Evolutionary conservation across 2,797 vertebrate species (phyloP), one percentile per base, ranked within the genome.

Genomic region (Dallia pectoralis): DNA sequence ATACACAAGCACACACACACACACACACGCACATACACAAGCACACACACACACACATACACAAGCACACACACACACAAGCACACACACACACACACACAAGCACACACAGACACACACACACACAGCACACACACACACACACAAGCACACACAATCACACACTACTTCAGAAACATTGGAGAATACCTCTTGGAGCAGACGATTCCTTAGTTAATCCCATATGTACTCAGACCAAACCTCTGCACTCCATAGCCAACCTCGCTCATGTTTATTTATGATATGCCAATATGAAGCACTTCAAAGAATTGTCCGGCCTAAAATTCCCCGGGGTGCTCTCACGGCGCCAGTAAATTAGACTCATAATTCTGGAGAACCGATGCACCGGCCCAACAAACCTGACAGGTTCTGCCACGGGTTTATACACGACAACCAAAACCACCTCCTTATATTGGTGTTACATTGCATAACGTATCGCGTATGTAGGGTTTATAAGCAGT

Each of bases 261-360:
- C 77, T 33, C 66, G 44, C 75, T 87, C 29, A 88, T 89, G 80
- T 86, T 87, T 91, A 90, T 89, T 81, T 70, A 89, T 89, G 80
- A 86, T 79, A 75, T 76, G 73, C 70, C 77, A 73, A 87, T 81
- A 81, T 62, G 67, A 64, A 78, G 80, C 76, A 88, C 88, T 89
- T 91, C 89, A 89, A 91, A 90, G 88, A 79, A 78, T 69, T 72
- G 86, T 87, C 84, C 79, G 74, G 74, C 71, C 65, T 48, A 16
- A 63, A 69, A 75, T 74, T 51, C 77, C 82, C 82, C 0, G 63
- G 80, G 77, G 81, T 81, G 53, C 70, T 76, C 74, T 72, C 18
- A 51, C 77, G 67, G 66, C 19, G 7, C 36, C 67, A 77, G 73
- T 69, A 70, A 81, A 72, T 72, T 64, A 80, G 53, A 48, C 32